Conservation (phyloP, 2,113 vertebrate species). For the Condylura cristata region DNA sequence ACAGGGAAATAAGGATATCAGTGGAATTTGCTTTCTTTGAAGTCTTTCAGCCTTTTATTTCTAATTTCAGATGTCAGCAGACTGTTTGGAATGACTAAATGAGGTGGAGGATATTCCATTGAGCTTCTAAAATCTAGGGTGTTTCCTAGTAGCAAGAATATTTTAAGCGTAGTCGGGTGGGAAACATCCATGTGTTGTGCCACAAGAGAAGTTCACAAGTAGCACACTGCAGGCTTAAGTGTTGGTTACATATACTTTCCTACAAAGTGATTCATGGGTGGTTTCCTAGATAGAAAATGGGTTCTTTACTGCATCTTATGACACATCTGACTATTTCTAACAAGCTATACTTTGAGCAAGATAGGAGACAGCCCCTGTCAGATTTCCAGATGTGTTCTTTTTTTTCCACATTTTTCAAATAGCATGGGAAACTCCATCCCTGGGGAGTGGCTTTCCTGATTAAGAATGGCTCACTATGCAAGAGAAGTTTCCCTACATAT, state of each 20-base stretch:
- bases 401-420: neutral
- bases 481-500: neutral
- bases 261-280: neutral
- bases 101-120: conserved; percentile 10
- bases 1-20: conserved; percentile 59
- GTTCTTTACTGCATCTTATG: neutral
- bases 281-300: neutral
- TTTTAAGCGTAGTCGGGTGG: neutral
- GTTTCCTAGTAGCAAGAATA: conserved; percentile 47
- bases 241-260: neutral
- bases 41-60: conserved; percentile 60
- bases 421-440: neutral
- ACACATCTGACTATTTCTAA: neutral
- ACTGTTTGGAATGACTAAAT: conserved; percentile 32
- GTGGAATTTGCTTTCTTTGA: conserved; percentile 67
- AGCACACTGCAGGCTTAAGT: neutral
- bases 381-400: neutral
- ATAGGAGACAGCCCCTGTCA: neutral
- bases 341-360: neutral
- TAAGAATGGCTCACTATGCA: neutral
- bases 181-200: neutral
- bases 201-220: neutral
- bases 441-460: neutral
- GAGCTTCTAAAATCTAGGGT: conserved; percentile 41
- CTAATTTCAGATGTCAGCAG: conserved; percentile 72